Percentiles rank a stretch among this genome's conserved stretches.
These are phyloP conservation scores for Dicyrtoma fusca DNA, from an alignment of 2,888 invertebrate species.

Conservation along the genomic window DNA sequence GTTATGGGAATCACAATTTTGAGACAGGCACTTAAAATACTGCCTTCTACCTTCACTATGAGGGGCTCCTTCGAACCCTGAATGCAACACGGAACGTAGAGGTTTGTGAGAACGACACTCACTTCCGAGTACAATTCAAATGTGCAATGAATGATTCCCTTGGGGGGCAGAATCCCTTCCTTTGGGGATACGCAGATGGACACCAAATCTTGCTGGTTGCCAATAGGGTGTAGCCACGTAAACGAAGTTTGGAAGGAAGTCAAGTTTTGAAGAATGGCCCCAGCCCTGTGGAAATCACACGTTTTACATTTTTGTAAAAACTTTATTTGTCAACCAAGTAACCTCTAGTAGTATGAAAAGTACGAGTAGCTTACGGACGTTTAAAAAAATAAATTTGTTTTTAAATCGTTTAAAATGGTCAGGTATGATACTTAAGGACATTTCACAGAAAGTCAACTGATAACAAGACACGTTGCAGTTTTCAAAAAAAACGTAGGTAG, in stretches of 20 bases:
- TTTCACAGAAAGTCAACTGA: too few species aligned
- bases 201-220: conserved; percentile 32
- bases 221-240: conserved; percentile 44
- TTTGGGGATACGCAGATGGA: conserved; percentile 39
- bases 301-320: too few species aligned
- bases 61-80: conserved; percentile 48
- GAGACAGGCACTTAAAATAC: conserved; percentile 16
- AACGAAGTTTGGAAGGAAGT: conserved; percentile 40
- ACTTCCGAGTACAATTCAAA: too few species aligned
- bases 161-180: conserved; percentile 40
- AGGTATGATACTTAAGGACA: too few species aligned
- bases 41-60: conserved; percentile 40
- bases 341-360: too few species aligned
- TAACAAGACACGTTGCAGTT: too few species aligned
- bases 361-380: too few species aligned
- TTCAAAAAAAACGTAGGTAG: too few species aligned
- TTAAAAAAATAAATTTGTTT: too few species aligned
- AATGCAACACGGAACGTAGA: conserved; percentile 46
- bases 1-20: conserved; percentile 23
- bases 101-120: conserved; percentile 32
- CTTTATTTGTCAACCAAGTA: too few species aligned
- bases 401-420: too few species aligned
- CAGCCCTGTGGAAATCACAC: conserved; percentile 10
- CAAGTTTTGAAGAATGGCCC: conserved; percentile 40
- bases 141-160: not conserved